These are phyloP conservation scores for Villa cingulata DNA, from an alignment of 2,888 invertebrate species.

Conservation along the genomic window DNA sequence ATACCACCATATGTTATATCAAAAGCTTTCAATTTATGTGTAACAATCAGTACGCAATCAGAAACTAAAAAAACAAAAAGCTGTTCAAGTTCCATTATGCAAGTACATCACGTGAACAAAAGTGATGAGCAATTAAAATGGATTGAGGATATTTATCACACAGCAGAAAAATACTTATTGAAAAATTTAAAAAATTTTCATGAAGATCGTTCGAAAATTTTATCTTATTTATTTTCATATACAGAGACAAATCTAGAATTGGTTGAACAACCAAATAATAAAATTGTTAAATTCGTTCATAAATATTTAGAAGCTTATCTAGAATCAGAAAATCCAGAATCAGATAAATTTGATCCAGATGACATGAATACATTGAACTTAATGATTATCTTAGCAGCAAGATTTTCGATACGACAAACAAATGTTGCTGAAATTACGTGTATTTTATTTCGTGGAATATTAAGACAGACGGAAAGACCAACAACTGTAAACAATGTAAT, in stretches of 20 bases:
- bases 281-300: conserved; percentile 25
- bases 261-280: conserved; percentile 18
- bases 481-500: conserved; percentile 30
- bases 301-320: conserved; percentile 25
- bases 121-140: conserved; percentile 16
- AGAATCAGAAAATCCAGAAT: conserved; percentile 22
- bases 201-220: conserved; percentile 22
- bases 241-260: conserved; percentile 28
- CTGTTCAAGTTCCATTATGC: conserved; percentile 5
- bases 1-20: conserved; percentile 28
- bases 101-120: neutral
- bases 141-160: conserved; percentile 23
- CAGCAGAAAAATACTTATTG: conserved; percentile 20
- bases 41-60: conserved; percentile 25
- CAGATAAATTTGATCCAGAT: conserved; percentile 21
- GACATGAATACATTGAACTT: conserved; percentile 31
- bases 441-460: conserved; percentile 18
- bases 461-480: conserved; percentile 27
- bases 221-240: conserved; percentile 28
- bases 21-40: conserved; percentile 28
- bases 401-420: conserved; percentile 26
- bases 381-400: conserved; percentile 28
- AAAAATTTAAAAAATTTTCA: conserved; percentile 23
- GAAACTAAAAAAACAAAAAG: conserved; percentile 12
- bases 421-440: conserved; percentile 21